phyloP scores from a whole-genome alignment of 2,113 vertebrate genomes.

The Geococcyx californianus region DNA sequence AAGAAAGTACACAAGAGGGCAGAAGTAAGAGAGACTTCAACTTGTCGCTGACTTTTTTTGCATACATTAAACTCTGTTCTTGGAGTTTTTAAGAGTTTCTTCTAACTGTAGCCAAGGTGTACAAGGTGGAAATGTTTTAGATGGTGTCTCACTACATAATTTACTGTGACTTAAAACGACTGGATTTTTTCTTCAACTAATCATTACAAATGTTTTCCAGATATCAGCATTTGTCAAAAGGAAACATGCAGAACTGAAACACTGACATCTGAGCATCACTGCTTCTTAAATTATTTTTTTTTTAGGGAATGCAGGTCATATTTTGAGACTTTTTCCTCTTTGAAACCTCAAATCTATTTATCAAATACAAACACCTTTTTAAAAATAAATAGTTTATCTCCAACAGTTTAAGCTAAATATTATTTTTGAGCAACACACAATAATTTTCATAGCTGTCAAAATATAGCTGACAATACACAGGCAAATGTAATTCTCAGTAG shows the following conservation, averaged over 20 bases:
- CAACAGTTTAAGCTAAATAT: conserved; percentile 49
- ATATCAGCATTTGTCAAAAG: not conserved
- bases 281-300: not conserved
- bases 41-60: not conserved
- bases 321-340: not conserved
- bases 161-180: not conserved
- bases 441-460: conserved; percentile 36
- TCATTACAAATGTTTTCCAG: not conserved
- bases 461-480: conserved; percentile 33
- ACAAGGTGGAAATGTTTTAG: not conserved
- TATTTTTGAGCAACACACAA: not conserved
- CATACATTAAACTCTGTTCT: not conserved
- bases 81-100: not conserved
- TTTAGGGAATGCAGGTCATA: not conserved
- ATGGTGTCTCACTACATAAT: not conserved
- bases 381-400: conserved; percentile 7
- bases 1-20: conserved; percentile 4
- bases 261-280: not conserved
- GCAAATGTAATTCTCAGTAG: conserved; percentile 50
- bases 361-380: not conserved
- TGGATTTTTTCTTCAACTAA: not conserved
- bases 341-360: not conserved
- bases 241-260: not conserved
- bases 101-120: not conserved
- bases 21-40: not conserved